Evolutionary conservation across 2,113 vertebrate species (phyloP).

Genomic region (Dolichallabes microphthalmus): DNA sequence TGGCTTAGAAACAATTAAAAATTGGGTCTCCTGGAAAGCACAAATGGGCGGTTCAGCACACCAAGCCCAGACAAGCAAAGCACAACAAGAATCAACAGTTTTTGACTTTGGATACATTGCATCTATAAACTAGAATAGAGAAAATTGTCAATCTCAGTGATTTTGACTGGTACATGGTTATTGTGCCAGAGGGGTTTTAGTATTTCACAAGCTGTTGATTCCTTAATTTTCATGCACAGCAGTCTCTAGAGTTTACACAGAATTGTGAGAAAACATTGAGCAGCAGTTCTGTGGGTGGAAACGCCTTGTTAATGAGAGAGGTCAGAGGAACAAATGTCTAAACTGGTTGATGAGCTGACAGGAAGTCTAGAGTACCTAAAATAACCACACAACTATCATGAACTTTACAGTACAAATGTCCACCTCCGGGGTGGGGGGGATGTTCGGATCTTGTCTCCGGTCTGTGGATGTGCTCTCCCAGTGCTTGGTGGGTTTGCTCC

Average conservation of each 20-base stretch:
- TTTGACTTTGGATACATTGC: not conserved
- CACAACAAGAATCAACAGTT: not conserved
- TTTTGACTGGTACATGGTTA: not conserved
- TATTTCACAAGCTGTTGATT: not conserved
- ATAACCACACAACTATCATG: not conserved
- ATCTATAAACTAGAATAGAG: not conserved
- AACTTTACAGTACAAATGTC: too few relatives aligned
- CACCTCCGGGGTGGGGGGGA: too few relatives aligned
- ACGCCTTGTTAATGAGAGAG: not conserved
- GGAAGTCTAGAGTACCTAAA: not conserved
- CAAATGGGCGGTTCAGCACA: not conserved
- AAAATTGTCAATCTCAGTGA: not conserved
- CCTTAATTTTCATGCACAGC: not conserved
- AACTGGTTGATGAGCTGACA: not conserved
- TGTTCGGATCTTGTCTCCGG: too few relatives aligned
- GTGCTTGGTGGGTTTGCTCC: too few relatives aligned
- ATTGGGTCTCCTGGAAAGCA: slow-evolving; percentile 21
- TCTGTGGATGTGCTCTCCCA: too few relatives aligned
- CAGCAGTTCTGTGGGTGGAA: not conserved
- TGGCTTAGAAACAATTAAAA: slow-evolving; percentile 36
- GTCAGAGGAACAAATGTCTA: not conserved
- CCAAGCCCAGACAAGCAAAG: slow-evolving; percentile 1
- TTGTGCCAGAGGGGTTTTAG: not conserved
- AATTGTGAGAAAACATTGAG: not conserved
- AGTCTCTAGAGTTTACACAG: not conserved